Conservation (phyloP, 92 coral and sea anemone species). For the Zoanthus sociatus region DNA sequence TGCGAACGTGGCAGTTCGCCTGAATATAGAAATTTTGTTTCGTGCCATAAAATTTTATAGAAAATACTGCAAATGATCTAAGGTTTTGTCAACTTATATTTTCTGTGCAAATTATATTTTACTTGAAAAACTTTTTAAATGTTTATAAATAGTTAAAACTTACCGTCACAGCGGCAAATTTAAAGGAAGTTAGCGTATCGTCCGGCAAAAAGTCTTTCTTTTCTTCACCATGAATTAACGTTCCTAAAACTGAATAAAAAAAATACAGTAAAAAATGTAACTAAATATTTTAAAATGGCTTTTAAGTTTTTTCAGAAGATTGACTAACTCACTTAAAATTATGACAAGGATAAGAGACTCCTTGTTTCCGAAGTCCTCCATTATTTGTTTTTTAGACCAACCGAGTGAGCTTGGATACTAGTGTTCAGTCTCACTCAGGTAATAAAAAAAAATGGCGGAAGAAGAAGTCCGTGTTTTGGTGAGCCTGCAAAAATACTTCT, state of each 20-base stretch:
- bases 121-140: background rate
- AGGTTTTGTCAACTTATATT: background rate
- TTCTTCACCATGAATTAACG: constrained; percentile 45
- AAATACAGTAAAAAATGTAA: background rate
- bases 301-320: background rate
- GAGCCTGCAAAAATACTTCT: constrained; percentile 5
- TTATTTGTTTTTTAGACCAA: background rate
- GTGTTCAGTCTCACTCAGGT: constrained; percentile 34
- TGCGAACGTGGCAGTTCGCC: too few relatives aligned
- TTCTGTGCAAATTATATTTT: background rate
- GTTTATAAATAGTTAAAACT: constrained; percentile 4
- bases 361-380: background rate
- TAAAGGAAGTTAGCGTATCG: constrained; percentile 72
- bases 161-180: constrained; percentile 92
- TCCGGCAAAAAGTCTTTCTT: constrained; percentile 76
- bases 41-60: background rate
- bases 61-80: background rate
- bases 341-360: constrained; percentile 22
- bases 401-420: constrained; percentile 48
- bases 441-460: constrained; percentile 74
- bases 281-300: background rate
- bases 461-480: constrained; percentile 92
- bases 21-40: too few relatives aligned
- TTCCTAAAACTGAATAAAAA: constrained; percentile 12
- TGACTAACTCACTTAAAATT: constrained; percentile 29